Evolutionary conservation across 2,113 vertebrate species (phyloP).

Genomic region (Leiothrix lutea): DNA sequence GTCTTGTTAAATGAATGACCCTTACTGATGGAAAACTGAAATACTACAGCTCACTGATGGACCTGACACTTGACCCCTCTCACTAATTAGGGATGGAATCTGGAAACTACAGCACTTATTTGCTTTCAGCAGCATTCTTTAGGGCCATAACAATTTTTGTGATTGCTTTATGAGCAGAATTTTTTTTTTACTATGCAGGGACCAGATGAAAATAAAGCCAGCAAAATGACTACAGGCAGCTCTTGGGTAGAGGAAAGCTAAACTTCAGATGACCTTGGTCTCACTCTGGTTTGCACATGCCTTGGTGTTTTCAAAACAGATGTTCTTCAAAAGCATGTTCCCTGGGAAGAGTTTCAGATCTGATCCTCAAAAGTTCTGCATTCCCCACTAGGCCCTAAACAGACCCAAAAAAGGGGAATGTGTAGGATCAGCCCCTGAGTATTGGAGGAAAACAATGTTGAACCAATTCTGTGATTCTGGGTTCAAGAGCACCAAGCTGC

Average conservation of each 20-base stretch:
- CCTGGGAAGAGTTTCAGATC: not conserved
- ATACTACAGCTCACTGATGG: conserved; percentile 29
- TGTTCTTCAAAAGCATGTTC: conserved; percentile 39
- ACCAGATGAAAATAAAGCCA: conserved; percentile 28
- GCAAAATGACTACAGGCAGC: not conserved
- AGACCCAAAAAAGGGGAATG: not conserved
- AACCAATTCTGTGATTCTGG: not conserved
- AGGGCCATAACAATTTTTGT: conserved; percentile 21
- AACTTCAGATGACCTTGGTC: conserved; percentile 50
- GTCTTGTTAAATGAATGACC: conserved; percentile 31
- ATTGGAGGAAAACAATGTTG: not conserved
- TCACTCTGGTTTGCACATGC: conserved; percentile 30
- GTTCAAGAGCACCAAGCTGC: not conserved
- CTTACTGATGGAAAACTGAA: conserved; percentile 35
- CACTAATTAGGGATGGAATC: conserved; percentile 52
- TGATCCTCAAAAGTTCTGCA: not conserved
- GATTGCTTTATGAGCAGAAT: conserved; percentile 25
- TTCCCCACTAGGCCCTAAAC: not conserved
- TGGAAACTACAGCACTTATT: conserved; percentile 36
- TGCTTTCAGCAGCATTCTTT: conserved; percentile 54
- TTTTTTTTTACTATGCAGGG: conserved; percentile 9
- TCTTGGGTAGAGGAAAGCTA: conserved; percentile 15
- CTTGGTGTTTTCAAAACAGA: conserved; percentile 33
- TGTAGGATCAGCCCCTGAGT: not conserved
- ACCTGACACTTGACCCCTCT: conserved; percentile 52